Evolutionary conservation across 1,140 invertebrate species (phyloP), one percentile per base, ranked within the genome.

Genomic region (Drosophila seguyi): DNA sequence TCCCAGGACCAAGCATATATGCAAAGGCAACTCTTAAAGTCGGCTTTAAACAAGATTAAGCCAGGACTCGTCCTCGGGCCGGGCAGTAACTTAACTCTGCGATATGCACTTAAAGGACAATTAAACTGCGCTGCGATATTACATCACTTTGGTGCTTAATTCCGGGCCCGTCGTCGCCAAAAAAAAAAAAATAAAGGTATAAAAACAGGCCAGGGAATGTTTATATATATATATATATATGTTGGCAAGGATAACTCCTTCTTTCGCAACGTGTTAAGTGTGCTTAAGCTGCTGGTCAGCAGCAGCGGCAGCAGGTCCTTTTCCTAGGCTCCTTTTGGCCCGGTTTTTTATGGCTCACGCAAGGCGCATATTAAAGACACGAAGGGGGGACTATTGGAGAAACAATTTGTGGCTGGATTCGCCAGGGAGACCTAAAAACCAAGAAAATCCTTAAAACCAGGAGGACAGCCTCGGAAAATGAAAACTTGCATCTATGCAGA

Each of bases 261-360:
- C 20, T 53, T 38, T 53, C 34, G 61, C 81, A 87, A 86, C 84
- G 83, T 87, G 83, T 79, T 86, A 87, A 87, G 74, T 68, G 79
- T 87, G 73, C 72, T 88, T 88, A 71, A 84, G 63, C 75, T 56
- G 53, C 47, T 61, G 56, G 73, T 55, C 57, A 67, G 45, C 25
- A 27, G 47, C 16, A n/a, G 45, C 39, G 41, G 44, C 39, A n/a
- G n/a, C n/a, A n/a, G n/a, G n/a, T 25, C n/a, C 27, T 27, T 29
- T 11, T 10, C 14, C n/a, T 31, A 14, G n/a, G 22, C 22, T 36
- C 25, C 18, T 38, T 53, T 59, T 59, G 61, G 73, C 61, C 47
- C 69, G 22, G 7, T 59, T 58, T 66, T 53, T 75, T 72, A 52
- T 66, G 61, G 65, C 60, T 72, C 83, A 88, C 83, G 80, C 84